Base-by-base conservation (phyloP, 2,113 vertebrate genomes). In the Ascaphus truei region DNA sequence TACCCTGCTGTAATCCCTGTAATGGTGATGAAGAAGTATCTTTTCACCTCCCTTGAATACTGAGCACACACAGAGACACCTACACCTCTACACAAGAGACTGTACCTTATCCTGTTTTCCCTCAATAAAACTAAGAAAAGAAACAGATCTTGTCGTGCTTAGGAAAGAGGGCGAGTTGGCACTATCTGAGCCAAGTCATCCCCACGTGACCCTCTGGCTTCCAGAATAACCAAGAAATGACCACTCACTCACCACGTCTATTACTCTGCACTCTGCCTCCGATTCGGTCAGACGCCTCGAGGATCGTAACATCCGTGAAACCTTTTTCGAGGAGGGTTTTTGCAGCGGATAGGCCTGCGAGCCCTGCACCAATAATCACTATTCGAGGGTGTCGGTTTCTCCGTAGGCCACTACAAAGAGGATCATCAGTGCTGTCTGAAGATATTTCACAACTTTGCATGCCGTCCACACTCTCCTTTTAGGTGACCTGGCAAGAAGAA, bases 391-490 rank as follows among this genome's bases (percentile, higher is more conserved):
- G 96, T 81, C 92, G 94, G 83, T 89, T 93, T 90, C 84, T 91
- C 80, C 85, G 93, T 76, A 92, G 84, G 88, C 92, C 92, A 76
- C 96, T 87, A 97, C 94, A 93, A 91, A 98, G 93, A 91, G 96
- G 95, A 92, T 99, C 97, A 98, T 98, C 96, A 91, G 96, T 95
- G 90, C 96, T 96, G 88, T 98, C 96, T 88, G 90, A 95, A 92
- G 96, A 96, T 93, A 94, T 92, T 92, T 99, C 97, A 98, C 96
- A 97, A 99, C 96, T 99, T 99, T 99, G 97, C 97, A 99, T 99
- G 92, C 97, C 97, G 93, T 94, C 95, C 92, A 87, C 91, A 81
- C 94, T 96, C 89, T 83, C 92, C 92, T 95, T 90, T 89, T 91
- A 94, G 91, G 86, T 86, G 88, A 92, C 90, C 97, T 96, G 74